Evolutionary conservation across 1,140 invertebrate species (phyloP).

Genomic region (Papilio polytes): DNA sequence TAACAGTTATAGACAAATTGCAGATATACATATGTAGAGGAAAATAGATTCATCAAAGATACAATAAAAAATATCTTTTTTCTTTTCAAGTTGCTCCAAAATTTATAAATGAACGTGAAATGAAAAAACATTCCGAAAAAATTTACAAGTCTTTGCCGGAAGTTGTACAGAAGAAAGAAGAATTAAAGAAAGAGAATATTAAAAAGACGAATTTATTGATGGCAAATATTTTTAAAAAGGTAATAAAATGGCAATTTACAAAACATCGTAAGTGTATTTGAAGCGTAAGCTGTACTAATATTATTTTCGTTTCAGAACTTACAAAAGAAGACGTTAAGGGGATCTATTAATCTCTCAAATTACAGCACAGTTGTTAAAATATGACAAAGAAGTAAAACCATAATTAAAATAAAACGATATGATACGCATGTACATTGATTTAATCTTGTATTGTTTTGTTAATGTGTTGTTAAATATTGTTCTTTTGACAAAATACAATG

Average conservation of each 20-base stretch:
- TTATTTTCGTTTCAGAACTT: constrained; percentile 73
- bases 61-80: background rate
- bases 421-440: constrained; percentile 28
- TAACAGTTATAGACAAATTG: no score
- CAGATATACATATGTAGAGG: no score
- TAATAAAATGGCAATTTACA: constrained; percentile 41
- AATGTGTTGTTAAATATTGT: constrained; percentile 21
- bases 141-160: constrained; percentile 79
- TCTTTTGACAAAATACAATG: constrained; percentile 33
- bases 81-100: constrained; percentile 67
- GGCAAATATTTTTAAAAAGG: constrained; percentile 81
- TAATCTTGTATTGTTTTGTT: constrained; percentile 28
- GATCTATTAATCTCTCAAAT: constrained; percentile 75
- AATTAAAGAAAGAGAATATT: constrained; percentile 72
- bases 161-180: constrained; percentile 73
- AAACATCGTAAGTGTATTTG: background rate
- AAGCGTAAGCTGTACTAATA: background rate
- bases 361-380: constrained; percentile 76
- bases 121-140: constrained; percentile 77
- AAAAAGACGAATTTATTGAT: constrained; percentile 80
- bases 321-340: constrained; percentile 76
- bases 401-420: constrained; percentile 27
- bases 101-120: constrained; percentile 76
- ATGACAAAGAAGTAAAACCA: constrained; percentile 52
- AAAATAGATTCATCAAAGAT: background rate